Conservation (phyloP, 2,113 vertebrate species). For the Nothoprocta pentlandii region DNA sequence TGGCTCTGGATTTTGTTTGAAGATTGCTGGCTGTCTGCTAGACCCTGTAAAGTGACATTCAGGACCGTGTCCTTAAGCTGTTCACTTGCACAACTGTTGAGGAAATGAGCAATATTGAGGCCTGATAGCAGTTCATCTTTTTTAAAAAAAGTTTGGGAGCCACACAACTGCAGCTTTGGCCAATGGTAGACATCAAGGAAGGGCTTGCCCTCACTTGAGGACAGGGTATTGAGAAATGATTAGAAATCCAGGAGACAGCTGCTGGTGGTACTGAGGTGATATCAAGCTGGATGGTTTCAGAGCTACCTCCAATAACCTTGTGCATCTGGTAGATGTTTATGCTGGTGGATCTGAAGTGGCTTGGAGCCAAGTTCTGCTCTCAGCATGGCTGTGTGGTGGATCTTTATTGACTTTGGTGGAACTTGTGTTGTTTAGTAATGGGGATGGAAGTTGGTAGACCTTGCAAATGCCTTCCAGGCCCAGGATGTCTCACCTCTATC, state of each 20-base stretch:
- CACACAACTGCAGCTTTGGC: neutral
- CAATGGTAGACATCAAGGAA: neutral
- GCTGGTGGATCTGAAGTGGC: neutral
- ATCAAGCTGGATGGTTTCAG: neutral
- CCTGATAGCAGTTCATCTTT: neutral
- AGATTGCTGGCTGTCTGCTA: conserved; percentile 1
- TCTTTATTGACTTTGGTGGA: neutral
- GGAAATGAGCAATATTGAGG: neutral
- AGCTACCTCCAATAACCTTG: neutral
- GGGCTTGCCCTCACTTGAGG: neutral
- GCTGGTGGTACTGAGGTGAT: neutral
- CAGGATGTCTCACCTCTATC: neutral
- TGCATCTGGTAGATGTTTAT: neutral
- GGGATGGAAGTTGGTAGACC: neutral
- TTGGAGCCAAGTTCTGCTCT: neutral
- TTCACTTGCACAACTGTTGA: neutral
- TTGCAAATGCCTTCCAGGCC: neutral
- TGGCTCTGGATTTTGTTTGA: neutral
- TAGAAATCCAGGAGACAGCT: neutral
- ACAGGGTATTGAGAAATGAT: fast-evolving
- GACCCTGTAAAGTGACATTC: neutral
- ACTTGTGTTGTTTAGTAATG: neutral
- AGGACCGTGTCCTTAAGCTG: neutral
- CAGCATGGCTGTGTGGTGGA: neutral
- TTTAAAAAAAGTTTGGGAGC: neutral